A percentile compares a stretch with the other conserved stretches of the same genome.
These are phyloP conservation scores for Mimachlamys varia DNA, from an alignment of 2,888 invertebrate species.

Conservation along the genomic window DNA sequence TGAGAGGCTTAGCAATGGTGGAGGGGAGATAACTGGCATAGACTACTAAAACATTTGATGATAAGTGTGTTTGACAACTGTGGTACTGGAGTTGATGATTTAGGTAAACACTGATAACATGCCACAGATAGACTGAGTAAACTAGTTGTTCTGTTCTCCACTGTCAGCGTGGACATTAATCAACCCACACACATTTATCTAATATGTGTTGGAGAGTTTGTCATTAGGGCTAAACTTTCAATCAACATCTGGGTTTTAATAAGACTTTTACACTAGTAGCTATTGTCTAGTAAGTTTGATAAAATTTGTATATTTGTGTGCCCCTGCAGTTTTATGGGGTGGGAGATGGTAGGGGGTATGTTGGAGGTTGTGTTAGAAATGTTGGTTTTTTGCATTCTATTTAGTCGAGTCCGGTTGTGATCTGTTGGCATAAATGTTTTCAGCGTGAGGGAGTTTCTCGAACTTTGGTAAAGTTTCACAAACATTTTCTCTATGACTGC, in stretches of 20 bases:
- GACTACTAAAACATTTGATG: not conserved
- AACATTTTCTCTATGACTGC: too few species aligned
- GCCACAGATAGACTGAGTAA: not conserved
- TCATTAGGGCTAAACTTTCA: not conserved
- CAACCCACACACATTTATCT: not conserved
- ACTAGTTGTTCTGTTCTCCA: not conserved
- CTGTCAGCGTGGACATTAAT: not conserved
- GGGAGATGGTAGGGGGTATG: too few species aligned
- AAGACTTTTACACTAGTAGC: not conserved
- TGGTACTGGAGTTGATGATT: not conserved
- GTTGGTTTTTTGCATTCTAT: too few species aligned
- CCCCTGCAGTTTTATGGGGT: too few species aligned
- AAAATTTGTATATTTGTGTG: too few species aligned
- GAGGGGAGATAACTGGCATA: not conserved
- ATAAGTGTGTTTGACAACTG: not conserved
- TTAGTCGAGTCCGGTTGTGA: too few species aligned
- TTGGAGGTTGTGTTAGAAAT: too few species aligned
- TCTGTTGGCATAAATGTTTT: too few species aligned
- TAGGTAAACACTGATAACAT: not conserved
- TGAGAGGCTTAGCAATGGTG: not conserved
- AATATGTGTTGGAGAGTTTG: not conserved
- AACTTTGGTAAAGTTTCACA: too few species aligned
- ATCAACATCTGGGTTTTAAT: not conserved
- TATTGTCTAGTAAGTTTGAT: too few species aligned
- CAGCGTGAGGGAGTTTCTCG: too few species aligned